Percentiles rank a stretch among this genome's conserved stretches.
Evolutionary conservation across 2,888 invertebrate species (phyloP).

Genomic region (Carcina quercana): DNA sequence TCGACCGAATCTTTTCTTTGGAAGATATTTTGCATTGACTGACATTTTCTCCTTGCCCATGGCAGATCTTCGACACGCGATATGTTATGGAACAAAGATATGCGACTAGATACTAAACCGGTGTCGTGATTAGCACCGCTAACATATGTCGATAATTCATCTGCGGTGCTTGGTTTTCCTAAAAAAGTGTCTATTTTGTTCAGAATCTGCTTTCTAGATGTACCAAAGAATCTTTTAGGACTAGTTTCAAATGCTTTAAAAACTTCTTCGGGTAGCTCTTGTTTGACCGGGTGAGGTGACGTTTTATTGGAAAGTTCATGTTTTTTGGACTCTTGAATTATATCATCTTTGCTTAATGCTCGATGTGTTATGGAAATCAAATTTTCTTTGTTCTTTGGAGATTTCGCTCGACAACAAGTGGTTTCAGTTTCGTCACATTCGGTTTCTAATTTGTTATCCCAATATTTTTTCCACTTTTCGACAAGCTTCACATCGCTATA

Average conservation of each 20-base stretch:
- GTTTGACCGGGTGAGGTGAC: conserved; percentile 32
- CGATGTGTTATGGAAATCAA: no score
- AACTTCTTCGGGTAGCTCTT: conserved; percentile 62
- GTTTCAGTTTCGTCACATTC: conserved; percentile 29
- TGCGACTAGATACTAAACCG: conserved; percentile 65
- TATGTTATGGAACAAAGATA: conserved; percentile 59
- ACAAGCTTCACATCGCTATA: conserved; percentile 39
- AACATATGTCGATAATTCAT: conserved; percentile 29
- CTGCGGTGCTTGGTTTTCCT: conserved; percentile 39
- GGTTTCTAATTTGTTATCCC: conserved; percentile 52
- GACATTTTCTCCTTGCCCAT: conserved; percentile 38
- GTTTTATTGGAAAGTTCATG: conserved; percentile 9
- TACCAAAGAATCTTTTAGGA: conserved; percentile 65
- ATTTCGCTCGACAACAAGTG: conserved; percentile 21
- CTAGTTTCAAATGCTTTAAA: conserved; percentile 68
- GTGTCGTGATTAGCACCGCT: conserved; percentile 38
- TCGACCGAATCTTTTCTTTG: conserved; percentile 32
- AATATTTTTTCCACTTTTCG: conserved; percentile 59
- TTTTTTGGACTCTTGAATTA: conserved; percentile 9
- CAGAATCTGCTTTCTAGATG: conserved; percentile 60
- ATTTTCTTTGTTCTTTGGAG: conserved; percentile 18
- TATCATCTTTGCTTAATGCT: conserved; percentile 1
- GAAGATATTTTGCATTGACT: conserved; percentile 47
- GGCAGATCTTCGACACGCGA: conserved; percentile 49
- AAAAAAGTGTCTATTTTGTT: conserved; percentile 63